A percentile compares a stretch with the other conserved stretches of the same genome.
These are phyloP conservation scores for Sebastolobus alascanus DNA, from an alignment of 2,797 vertebrate genomes.

Conservation along the genomic window DNA sequence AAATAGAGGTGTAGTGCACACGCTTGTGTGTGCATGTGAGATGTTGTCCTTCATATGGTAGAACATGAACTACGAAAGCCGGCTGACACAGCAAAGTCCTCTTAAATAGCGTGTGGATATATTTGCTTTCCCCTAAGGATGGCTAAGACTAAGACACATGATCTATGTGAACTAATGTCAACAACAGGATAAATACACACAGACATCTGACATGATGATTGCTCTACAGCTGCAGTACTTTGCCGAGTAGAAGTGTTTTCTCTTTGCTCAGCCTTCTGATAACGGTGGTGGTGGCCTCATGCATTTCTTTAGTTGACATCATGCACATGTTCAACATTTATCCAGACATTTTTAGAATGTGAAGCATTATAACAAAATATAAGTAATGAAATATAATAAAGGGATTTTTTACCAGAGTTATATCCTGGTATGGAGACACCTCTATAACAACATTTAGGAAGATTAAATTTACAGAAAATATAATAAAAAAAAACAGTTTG, in stretches of 20 bases:
- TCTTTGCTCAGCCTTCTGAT: neutral
- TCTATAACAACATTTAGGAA: neutral
- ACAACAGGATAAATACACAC: conserved; percentile 36
- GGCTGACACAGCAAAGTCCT: conserved; percentile 57
- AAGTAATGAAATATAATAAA: neutral
- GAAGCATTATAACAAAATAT: neutral
- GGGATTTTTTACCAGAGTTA: neutral
- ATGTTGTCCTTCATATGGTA: conserved; percentile 42
- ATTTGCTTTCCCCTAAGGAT: conserved; percentile 38
- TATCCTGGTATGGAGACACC: neutral
- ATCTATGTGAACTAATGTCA: conserved; percentile 29
- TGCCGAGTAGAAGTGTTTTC: neutral
- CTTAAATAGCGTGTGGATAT: conserved; percentile 20
- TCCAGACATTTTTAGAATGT: neutral
- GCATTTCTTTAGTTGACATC: neutral
- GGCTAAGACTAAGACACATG: conserved; percentile 28
- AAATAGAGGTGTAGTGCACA: conserved; percentile 43
- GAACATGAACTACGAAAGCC: conserved; percentile 51
- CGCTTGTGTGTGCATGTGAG: conserved; percentile 35
- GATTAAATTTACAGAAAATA: neutral
- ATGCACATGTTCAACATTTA: neutral
- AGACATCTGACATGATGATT: neutral
- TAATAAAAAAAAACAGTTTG: neutral
- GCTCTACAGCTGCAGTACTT: neutral
- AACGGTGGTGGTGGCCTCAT: neutral